These are phyloP conservation scores for Drosophila miranda DNA, from an alignment of 1,140 invertebrate species.

Conservation along the genomic window DNA sequence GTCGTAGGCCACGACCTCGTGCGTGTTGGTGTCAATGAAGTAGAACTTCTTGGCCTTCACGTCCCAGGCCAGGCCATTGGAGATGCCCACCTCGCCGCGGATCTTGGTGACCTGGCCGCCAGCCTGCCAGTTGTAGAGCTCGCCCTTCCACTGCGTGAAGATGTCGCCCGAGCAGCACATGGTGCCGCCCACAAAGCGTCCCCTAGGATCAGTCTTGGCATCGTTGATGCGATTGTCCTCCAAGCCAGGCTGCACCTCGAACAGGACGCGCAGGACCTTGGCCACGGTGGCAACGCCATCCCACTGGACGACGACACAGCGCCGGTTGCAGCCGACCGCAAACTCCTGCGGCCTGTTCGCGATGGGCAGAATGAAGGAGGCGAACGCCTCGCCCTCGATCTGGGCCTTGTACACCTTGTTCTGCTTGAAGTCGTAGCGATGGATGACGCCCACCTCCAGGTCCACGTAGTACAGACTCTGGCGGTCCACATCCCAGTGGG, in stretches of 20 bases:
- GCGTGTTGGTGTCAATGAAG: constrained; percentile 89
- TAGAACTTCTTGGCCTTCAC: constrained; percentile 87
- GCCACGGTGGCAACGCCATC: constrained; percentile 84
- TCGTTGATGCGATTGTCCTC: constrained; percentile 90
- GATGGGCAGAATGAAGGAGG: constrained; percentile 87
- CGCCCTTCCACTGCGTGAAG: constrained; percentile 83
- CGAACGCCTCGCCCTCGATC: constrained; percentile 83
- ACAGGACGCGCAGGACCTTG: constrained; percentile 83
- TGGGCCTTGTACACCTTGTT: constrained; percentile 82
- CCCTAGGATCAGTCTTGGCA: constrained; percentile 91
- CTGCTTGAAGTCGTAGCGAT: constrained; percentile 84
- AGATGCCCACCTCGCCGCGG: constrained; percentile 85
- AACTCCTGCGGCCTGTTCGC: constrained; percentile 85
- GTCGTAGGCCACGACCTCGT: constrained; percentile 87
- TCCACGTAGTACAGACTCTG: constrained; percentile 88
- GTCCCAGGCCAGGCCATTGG: constrained; percentile 93
- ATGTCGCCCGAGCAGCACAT: constrained; percentile 83
- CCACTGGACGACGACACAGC: constrained; percentile 87
- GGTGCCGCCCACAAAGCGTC: constrained; percentile 88
- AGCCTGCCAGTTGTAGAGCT: constrained; percentile 83
- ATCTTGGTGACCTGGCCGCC: constrained; percentile 85
- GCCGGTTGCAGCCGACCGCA: constrained; percentile 85
- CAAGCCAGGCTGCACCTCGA: constrained; percentile 85
- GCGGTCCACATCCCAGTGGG: constrained; percentile 86
- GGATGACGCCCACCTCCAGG: constrained; percentile 84